Conservation (phyloP, 2,797 vertebrate species). For the Acanthurus leucopareius region DNA sequence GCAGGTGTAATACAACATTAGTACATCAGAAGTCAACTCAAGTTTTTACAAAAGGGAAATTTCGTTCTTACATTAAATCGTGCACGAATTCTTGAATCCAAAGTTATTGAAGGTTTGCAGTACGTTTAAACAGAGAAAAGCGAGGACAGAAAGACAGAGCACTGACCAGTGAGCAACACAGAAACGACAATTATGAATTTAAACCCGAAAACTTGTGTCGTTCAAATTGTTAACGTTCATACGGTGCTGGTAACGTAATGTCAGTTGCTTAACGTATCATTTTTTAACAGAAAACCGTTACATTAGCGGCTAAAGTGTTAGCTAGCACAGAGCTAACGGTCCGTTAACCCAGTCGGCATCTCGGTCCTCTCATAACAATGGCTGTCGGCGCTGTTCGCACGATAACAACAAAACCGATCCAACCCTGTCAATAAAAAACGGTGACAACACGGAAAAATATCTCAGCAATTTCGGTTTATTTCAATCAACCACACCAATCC, state of each 20-base stretch:
- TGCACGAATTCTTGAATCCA: background rate
- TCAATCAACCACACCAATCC: background rate
- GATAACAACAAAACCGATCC: conserved; percentile 74
- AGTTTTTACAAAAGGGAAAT: background rate
- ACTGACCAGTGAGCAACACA: background rate
- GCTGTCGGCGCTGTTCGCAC: conserved; percentile 76
- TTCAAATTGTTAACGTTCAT: background rate
- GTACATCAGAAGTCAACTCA: background rate
- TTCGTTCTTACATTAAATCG: background rate
- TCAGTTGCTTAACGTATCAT: background rate
- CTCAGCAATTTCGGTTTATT: background rate
- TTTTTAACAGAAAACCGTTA: conserved; percentile 4
- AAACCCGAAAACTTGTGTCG: conserved; percentile 12
- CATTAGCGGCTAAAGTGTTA: conserved; percentile 30
- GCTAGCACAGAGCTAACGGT: conserved; percentile 70
- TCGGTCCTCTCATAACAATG: conserved; percentile 83
- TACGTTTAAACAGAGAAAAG: background rate
- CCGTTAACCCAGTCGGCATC: conserved; percentile 66
- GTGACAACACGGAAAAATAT: conserved; percentile 67
- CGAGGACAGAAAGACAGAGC: background rate
- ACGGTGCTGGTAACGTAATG: background rate
- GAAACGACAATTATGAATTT: background rate
- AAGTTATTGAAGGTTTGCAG: background rate
- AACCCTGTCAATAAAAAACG: conserved; percentile 36
- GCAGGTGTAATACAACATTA: background rate